phyloP scores from a whole-genome alignment of 2,113 vertebrate genomes.

The Scatophagus argus region DNA sequence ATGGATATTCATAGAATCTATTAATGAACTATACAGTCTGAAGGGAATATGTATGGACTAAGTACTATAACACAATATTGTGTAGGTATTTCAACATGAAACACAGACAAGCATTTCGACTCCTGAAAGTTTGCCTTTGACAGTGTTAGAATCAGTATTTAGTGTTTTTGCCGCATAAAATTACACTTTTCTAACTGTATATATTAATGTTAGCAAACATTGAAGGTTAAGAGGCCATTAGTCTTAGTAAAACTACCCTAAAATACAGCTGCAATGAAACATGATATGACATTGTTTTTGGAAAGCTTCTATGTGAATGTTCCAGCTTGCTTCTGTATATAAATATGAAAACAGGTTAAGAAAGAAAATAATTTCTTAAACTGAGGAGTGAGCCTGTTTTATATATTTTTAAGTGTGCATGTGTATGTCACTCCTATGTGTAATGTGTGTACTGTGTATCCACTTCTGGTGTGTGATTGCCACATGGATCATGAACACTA shows the following conservation, averaged over 20 bases:
- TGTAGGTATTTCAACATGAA: not conserved
- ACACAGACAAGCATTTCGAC: too few relatives aligned
- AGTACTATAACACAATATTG: not conserved
- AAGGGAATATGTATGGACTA: conserved; percentile 1
- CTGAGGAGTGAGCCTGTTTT: not conserved
- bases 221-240: not conserved
- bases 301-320: not conserved
- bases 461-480: conserved; percentile 67
- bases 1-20: not conserved
- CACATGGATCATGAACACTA: conserved; percentile 72
- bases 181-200: too few relatives aligned
- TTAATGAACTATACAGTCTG: not conserved
- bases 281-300: not conserved
- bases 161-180: too few relatives aligned
- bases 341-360: not conserved
- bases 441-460: not conserved
- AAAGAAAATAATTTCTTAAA: not conserved
- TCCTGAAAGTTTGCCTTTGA: too few relatives aligned
- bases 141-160: too few relatives aligned
- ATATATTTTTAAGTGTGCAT: not conserved
- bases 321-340: not conserved
- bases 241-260: not conserved
- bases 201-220: not conserved
- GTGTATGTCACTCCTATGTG: not conserved
- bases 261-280: not conserved